Conservation (phyloP, 1,140 invertebrate species). For the Leptinotarsa defecta region DNA sequence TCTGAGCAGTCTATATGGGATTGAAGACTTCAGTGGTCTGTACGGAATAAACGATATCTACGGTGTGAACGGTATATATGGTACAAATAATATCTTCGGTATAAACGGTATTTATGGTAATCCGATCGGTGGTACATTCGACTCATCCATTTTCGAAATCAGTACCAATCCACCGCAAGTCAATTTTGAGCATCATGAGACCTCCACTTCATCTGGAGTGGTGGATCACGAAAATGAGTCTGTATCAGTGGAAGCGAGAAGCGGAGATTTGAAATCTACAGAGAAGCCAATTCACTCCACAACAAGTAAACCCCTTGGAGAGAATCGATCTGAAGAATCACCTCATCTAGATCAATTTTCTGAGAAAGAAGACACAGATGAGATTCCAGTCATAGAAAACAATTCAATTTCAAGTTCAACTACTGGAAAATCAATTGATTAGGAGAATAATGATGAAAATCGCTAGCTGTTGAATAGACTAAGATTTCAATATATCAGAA, state of each 20-base stretch:
- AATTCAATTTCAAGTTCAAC: background rate
- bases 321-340: background rate
- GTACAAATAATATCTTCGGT: background rate
- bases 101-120: slow-evolving; percentile 1
- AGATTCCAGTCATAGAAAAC: too few species aligned
- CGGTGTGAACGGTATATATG: background rate
- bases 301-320: background rate
- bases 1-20: too few species aligned
- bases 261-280: background rate
- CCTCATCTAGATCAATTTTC: background rate
- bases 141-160: background rate
- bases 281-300: too few species aligned
- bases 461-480: too few species aligned
- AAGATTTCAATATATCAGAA: too few species aligned
- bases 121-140: background rate
- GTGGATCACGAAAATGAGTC: background rate
- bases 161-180: background rate
- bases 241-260: slow-evolving; percentile 2
- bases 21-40: background rate
- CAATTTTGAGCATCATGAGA: background rate
- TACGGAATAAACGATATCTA: background rate
- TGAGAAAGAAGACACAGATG: background rate
- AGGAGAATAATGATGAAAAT: too few species aligned
- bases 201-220: background rate
- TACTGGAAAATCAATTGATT: background rate